Conservation (phyloP, 2,888 invertebrate genomes). For the Argynnis bischoffii region DNA sequence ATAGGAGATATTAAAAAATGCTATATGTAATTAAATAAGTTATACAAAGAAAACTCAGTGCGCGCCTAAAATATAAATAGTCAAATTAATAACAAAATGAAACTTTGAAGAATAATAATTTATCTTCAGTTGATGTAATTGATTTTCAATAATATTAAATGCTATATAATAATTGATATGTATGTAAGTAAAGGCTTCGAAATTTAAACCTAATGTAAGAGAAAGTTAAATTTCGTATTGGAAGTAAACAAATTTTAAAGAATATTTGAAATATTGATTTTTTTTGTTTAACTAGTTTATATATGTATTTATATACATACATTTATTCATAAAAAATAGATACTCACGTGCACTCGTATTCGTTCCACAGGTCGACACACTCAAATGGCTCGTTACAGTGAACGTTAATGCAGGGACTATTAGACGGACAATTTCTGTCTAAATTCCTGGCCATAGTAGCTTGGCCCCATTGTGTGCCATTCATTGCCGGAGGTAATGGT, state of each 20-base stretch:
- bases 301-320: too few species aligned
- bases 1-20: constrained; percentile 7
- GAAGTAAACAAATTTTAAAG: too few species aligned
- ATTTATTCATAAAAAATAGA: constrained; percentile 18
- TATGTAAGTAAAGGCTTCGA: too few species aligned
- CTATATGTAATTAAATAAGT: constrained; percentile 19
- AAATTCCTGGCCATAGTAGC: constrained; percentile 96
- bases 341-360: constrained; percentile 99
- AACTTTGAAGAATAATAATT: constrained; percentile 5
- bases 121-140: neutral
- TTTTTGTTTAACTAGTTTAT: too few species aligned
- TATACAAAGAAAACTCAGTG: constrained; percentile 46
- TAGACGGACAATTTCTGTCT: constrained; percentile 95
- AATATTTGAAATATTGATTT: too few species aligned
- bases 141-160: too few species aligned
- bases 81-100: constrained; percentile 20
- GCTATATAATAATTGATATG: too few species aligned
- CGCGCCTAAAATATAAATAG: constrained; percentile 41
- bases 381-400: constrained; percentile 96
- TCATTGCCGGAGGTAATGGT: constrained; percentile 96
- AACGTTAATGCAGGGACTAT: constrained; percentile 96
- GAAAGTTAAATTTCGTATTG: too few species aligned
- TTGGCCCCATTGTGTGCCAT: constrained; percentile 97
- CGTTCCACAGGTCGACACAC: constrained; percentile 98
- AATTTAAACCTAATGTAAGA: too few species aligned